Conservation (phyloP, 2,888 invertebrate genomes). For the Limnephilus lunatus region DNA sequence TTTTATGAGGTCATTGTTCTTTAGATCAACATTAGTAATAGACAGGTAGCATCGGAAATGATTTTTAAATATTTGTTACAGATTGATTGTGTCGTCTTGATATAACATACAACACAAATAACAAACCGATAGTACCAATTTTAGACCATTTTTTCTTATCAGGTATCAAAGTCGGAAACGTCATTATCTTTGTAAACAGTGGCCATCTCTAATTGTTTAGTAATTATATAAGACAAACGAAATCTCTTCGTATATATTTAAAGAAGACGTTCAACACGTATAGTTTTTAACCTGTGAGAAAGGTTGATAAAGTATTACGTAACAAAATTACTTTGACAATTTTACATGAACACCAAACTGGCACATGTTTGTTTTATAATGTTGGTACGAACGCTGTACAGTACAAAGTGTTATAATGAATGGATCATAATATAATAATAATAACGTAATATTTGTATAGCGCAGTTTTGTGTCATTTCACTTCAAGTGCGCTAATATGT, state of each 20-base stretch:
- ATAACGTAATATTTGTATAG: no score
- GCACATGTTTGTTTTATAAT: background rate
- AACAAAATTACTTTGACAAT: background rate
- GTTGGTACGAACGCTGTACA: background rate
- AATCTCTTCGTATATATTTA: background rate
- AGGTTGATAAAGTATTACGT: background rate
- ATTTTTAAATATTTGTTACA: background rate
- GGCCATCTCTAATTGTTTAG: background rate
- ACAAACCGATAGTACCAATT: background rate
- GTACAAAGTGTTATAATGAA: no score
- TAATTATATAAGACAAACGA: background rate
- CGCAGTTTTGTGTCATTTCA: no score
- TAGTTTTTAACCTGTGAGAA: background rate
- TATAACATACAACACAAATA: background rate
- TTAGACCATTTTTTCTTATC: background rate
- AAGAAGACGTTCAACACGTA: background rate
- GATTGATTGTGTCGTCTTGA: background rate
- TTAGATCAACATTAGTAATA: background rate
- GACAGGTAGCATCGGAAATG: background rate
- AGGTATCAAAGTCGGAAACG: background rate
- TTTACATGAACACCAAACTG: background rate
- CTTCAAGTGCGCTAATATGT: no score
- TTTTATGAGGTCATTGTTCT: background rate
- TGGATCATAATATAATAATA: no score
- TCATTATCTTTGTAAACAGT: background rate